Conservation (phyloP, 2,888 invertebrate genomes). For the Litoditis marina region DNA sequence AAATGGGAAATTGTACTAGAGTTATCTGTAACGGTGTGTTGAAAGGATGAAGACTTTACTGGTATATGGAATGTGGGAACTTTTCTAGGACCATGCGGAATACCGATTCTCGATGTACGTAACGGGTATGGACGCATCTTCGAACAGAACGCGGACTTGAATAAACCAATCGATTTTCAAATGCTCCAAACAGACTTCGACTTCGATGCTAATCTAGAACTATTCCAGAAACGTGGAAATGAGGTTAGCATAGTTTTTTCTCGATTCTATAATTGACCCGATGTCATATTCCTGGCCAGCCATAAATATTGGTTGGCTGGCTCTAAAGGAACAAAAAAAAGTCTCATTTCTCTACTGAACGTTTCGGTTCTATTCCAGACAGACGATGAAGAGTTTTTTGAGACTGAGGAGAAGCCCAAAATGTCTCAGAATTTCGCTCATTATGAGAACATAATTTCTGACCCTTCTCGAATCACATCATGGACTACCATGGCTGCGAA, state of each 20-base stretch:
- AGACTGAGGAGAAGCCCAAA: constrained; percentile 41
- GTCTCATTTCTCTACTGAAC: neutral
- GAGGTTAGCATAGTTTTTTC: no score
- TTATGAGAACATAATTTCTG: constrained; percentile 57
- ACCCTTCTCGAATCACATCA: constrained; percentile 47
- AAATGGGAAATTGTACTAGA: no score
- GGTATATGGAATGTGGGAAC: no score
- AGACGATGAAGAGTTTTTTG: constrained; percentile 39
- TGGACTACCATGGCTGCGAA: constrained; percentile 31
- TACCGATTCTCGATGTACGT: constrained; percentile 35
- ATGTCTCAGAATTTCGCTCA: constrained; percentile 51
- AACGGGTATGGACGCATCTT: constrained; percentile 36
- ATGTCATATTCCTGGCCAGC: no score
- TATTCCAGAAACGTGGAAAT: constrained; percentile 32
- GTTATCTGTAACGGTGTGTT: no score
- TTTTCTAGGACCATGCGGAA: constrained; percentile 38
- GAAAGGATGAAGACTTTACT: no score
- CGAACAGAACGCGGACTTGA: constrained; percentile 24
- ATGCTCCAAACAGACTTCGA: constrained; percentile 47
- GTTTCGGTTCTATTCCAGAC: constrained; percentile 16
- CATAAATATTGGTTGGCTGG: no score
- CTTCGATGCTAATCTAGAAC: constrained; percentile 43
- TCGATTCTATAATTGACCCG: no score
- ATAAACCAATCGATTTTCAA: constrained; percentile 41
- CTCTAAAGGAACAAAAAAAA: no score